A percentile compares a stretch with the other conserved stretches of the same genome.
phyloP scores from a whole-genome alignment of 2,113 vertebrate species.

The Ramphastos sulfuratus region DNA sequence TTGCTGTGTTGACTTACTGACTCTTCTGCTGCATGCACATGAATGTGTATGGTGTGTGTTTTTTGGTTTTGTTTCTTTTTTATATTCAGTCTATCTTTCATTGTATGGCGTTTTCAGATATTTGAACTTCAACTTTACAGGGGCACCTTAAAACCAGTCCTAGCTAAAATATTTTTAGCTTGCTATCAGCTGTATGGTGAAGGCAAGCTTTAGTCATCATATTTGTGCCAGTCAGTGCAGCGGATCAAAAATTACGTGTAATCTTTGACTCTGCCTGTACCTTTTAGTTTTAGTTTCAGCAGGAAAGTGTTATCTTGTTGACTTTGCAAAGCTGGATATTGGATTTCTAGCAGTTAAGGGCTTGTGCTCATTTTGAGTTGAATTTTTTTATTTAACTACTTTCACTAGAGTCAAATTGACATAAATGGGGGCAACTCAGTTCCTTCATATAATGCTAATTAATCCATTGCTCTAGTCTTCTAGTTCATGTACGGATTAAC shows the following conservation, averaged over 20 bases:
- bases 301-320: background rate
- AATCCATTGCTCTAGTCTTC: background rate
- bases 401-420: background rate
- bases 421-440: background rate
- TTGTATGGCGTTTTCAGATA: background rate
- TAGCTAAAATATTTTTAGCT: background rate
- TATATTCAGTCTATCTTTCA: background rate
- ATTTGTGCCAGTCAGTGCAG: background rate
- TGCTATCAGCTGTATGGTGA: background rate
- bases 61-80: background rate
- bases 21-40: background rate
- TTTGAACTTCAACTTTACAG: background rate
- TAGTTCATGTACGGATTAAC: background rate
- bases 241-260: background rate
- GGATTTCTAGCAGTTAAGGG: background rate
- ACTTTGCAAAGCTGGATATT: background rate
- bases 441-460: background rate
- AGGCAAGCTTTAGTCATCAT: background rate
- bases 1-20: background rate
- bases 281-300: background rate
- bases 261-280: background rate
- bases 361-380: background rate
- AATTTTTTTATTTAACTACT: background rate
- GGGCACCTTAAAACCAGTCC: background rate
- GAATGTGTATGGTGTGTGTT: too few relatives aligned